Evolutionary conservation across 2,797 vertebrate genomes (phyloP), one percentile per base, ranked within the genome.

Genomic region (Champsocephalus esox): DNA sequence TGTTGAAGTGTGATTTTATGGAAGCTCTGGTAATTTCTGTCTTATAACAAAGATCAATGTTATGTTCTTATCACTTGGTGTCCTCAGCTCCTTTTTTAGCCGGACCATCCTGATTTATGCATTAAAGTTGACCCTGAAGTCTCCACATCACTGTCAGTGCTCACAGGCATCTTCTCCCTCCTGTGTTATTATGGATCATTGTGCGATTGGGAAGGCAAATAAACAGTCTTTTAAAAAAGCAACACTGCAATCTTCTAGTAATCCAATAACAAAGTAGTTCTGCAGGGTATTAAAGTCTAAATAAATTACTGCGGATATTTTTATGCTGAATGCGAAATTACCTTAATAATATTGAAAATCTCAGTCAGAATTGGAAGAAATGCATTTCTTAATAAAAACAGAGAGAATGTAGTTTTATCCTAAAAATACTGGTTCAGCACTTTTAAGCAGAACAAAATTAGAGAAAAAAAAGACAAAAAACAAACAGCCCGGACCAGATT

Each of bases 241-340:
- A 73, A 43, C 66, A 34, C 44, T 52, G 70, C 63, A 88, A 58
- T 82, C 68, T 69, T 66, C 63, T 24, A 13, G 58, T 77, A 70
- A 84, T 86, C 43, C 28, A 50, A 65, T 80, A 76, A 21, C 21
- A 56, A 49, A 56, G 64, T 32, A 80, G 55, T 34, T 70, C 65
- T 65, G 51, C 45, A 21, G 66, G 69, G 45, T 70, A 45, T 62
- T 74, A 14, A 69, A 55, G n/a, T 66, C 70, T 60, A 44, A 81
- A 72, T 45, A 56, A 41, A 75, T 77, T 60, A 66, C 49, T 48
- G 75, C 17, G 65, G 62, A 16, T 68, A 1, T 60, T 32, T 56
- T 71, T 46, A 24, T 59, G 24, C n/a, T 1, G 57, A 69, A 64
- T 64, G 65, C 80, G 21, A 54, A 72, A 78, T 67, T 5, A 49